Evolutionary conservation across 2,888 invertebrate species (phyloP), one percentile per base, ranked within the genome.

Genomic region (Spodoptera exigua): DNA sequence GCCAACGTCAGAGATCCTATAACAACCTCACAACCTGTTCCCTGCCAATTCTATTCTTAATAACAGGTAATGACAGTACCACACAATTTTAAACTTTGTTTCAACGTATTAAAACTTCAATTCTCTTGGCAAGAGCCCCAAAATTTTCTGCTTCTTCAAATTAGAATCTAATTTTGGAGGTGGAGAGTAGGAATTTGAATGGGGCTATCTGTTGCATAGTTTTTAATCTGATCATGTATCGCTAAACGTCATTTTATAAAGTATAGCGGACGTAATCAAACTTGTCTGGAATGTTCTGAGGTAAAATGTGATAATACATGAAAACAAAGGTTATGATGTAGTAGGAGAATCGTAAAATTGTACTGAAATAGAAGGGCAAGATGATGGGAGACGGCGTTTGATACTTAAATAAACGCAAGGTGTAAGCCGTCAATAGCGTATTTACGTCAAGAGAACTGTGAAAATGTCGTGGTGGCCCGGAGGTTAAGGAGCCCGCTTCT

Each of bases 21-120:
- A 86, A 81, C 82, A 82, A 81, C 79, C 78, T 66, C 70, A 68
- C 68, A 77, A 82, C 77, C 76, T 79, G 75, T 67, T 67, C 82
- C 72, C 81, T 90, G 91, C 91, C 91, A 91, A 89, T 61, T 90
- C 91, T 91, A 91, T 91, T 91, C 87, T 89, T 86, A 87, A 78
- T 79, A 79, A 81, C 80, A 79, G 71, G 71, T 74, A 37, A 61
- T 35, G 47, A 57, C 39, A 61, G 43, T 54, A 45, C 45, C 70
- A 75, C 51, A 53, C 59, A 12, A 77, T 63, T 70, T 65, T 49
- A 21, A 55, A 76, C 73, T 67, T 61, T 74, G 69, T 14, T 18
- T 21, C 10, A 2, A 16, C 27, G n/a, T 0, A 18, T 21, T 74
- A 79, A 72, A 75, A 61, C 44, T 60, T 46, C 52, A 63, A 70